Base-by-base conservation (phyloP, 2,888 invertebrate genomes). In the Sesia bembeciformis region DNA sequence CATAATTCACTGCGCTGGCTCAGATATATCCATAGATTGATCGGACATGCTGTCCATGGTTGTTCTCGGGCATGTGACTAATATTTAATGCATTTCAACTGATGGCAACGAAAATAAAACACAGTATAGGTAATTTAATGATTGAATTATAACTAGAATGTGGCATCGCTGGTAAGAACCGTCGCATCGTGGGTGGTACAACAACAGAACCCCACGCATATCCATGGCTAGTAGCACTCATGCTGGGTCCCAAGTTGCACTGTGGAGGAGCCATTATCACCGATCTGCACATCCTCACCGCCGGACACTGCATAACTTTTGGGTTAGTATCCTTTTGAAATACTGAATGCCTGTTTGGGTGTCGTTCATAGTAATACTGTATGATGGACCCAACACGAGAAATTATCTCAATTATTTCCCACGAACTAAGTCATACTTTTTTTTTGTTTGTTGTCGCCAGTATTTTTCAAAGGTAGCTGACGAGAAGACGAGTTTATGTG, bases 181-280 rank as follows among this genome's bases (percentile, higher is more conserved):
- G 89, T 0, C 81, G 92, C 8, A 92, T 92, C 41, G 90, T 92
- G 3, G 91, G 91, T 0, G 92, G 92, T 0, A 72, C 76, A 5
- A 78, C 84, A 0, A 81, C 90, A 0, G 73, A 76, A 41, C 90
- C 91, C 0, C 90, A 91, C 53, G 75, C 82, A 49, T 92, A 87
- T 59, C 92, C 92, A 0, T 92, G 92, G 92, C 66, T 91, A 42
- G 91, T 88, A 3, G 89, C 91, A 0, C 78, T 90, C 23, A 84
- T 88, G 76, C 66, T 85, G 54, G 86, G 85, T 0, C 78, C 82
- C 4, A 78, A 79, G 55, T 70, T 91, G 40, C 90, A 90, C 58
- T 92, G 92, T 54, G 91, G 91, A 3, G 92, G 91, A n/a, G 87
- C 91, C 3, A 78, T 92, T 56, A 91, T 92, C 58, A 91, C 90